phyloP scores from a whole-genome alignment of 2,797 vertebrate genomes.

The Cottoperca gobio region DNA sequence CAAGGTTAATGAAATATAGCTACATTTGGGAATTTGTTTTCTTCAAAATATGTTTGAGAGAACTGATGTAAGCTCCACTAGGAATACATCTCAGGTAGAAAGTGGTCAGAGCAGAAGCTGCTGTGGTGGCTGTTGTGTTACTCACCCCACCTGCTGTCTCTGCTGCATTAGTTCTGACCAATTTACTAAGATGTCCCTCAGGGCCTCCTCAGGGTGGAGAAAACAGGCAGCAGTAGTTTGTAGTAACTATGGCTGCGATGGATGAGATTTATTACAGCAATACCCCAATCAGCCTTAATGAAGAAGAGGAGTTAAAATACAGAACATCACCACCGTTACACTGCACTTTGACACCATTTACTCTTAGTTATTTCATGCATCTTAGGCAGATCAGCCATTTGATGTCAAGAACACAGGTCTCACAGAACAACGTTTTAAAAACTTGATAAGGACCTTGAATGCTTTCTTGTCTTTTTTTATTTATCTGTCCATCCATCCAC shows the following conservation, averaged over 20 bases:
- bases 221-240: constrained; percentile 41
- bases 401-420: neutral
- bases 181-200: constrained; percentile 56
- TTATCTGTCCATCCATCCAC: neutral
- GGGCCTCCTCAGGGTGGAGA: constrained; percentile 44
- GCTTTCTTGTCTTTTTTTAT: constrained; percentile 3
- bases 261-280: constrained; percentile 29
- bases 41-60: constrained; percentile 38
- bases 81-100: constrained; percentile 19
- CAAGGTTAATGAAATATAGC: constrained; percentile 47
- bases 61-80: constrained; percentile 29
- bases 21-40: constrained; percentile 24
- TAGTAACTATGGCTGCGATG: constrained; percentile 29
- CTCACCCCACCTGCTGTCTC: constrained; percentile 59
- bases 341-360: constrained; percentile 14
- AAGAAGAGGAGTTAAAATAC: constrained; percentile 8
- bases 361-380: neutral
- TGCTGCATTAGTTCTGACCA: constrained; percentile 69
- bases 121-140: constrained; percentile 33
- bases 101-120: constrained; percentile 23
- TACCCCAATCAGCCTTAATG: constrained; percentile 1
- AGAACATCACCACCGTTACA: neutral
- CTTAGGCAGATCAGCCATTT: neutral
- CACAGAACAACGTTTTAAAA: constrained; percentile 6
- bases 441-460: neutral